phyloP scores from a whole-genome alignment of 1,140 invertebrate species.

The Aphis craccivora region DNA sequence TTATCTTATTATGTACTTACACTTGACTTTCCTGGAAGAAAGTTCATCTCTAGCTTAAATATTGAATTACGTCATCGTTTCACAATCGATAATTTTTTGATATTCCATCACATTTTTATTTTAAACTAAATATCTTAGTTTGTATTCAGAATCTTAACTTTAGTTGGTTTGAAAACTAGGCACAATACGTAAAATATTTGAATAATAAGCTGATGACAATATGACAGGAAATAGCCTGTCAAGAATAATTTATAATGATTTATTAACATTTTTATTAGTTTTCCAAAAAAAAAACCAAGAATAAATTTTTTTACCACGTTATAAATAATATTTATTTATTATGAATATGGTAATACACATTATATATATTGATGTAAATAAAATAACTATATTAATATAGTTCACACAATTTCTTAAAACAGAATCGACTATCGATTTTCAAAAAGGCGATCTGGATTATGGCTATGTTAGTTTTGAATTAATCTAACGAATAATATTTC shows the following conservation, averaged over 20 bases:
- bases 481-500: neutral
- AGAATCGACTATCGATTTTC: neutral
- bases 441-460: neutral
- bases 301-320: neutral
- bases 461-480: neutral
- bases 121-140: neutral
- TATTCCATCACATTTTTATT: neutral
- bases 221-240: neutral
- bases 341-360: neutral
- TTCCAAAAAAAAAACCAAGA: neutral
- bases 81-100: neutral
- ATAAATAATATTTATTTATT: neutral
- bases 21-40: neutral
- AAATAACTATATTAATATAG: neutral
- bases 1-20: neutral
- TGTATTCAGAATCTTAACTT: neutral
- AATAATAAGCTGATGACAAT: neutral
- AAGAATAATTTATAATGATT: neutral
- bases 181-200: neutral
- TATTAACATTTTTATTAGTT: conserved; percentile 1
- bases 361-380: neutral
- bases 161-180: neutral
- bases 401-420: neutral
- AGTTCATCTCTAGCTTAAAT: neutral
- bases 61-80: neutral